Evolutionary conservation across 1,140 invertebrate genomes (phyloP).

Genomic region (Trachymyrmex septentrionalis): DNA sequence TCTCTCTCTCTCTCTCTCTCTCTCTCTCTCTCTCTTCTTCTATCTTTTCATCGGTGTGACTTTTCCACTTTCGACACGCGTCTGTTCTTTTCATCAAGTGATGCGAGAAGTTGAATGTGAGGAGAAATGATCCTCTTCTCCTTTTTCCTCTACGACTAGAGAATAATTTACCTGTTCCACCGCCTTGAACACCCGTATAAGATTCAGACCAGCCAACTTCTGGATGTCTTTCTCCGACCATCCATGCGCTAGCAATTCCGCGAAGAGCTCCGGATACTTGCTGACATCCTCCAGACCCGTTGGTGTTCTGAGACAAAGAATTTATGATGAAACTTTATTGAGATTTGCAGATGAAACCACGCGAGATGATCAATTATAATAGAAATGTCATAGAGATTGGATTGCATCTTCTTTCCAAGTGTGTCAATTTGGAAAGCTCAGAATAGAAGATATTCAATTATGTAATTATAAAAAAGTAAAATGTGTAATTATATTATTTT

Average conservation of each 20-base stretch:
- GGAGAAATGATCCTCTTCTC: not conserved
- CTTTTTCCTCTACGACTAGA: not conserved
- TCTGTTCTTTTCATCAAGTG: slow-evolving; percentile 69
- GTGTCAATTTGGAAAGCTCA: not conserved
- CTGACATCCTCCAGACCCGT: slow-evolving; percentile 94
- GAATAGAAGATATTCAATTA: not conserved
- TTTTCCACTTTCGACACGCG: slow-evolving; percentile 57
- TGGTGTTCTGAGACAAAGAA: slow-evolving; percentile 88
- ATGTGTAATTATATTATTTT: not conserved
- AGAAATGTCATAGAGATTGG: not conserved
- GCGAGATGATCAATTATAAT: slow-evolving; percentile 41
- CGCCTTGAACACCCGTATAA: slow-evolving; percentile 91
- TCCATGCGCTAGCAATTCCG: slow-evolving; percentile 89
- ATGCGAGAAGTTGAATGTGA: not conserved
- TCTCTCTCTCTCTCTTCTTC: not conserved
- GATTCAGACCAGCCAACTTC: slow-evolving; percentile 92
- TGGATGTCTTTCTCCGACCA: slow-evolving; percentile 92
- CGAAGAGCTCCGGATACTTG: slow-evolving; percentile 92
- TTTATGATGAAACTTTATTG: slow-evolving; percentile 54
- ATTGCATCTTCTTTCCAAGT: not conserved
- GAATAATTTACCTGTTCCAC: slow-evolving; percentile 89
- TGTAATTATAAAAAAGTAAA: not conserved
- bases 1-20: not conserved
- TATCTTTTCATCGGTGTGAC: not conserved
- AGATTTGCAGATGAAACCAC: slow-evolving; percentile 25